Percentiles rank a stretch among this genome's conserved stretches.
Conservation (phyloP, 2,113 vertebrate genomes). For the Phyllostomus hastatus region DNA sequence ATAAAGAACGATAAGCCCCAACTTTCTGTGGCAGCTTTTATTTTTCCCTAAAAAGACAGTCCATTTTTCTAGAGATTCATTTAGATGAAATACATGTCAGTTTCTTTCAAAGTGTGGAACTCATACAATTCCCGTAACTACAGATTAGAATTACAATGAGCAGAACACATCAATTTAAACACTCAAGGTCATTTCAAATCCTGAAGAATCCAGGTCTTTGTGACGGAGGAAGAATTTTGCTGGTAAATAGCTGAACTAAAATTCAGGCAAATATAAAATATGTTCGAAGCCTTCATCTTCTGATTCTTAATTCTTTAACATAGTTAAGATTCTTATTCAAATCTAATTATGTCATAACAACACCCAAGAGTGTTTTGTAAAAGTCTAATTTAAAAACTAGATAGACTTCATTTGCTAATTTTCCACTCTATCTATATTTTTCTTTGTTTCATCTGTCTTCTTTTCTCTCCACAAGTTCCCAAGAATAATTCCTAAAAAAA, state of each 20-base stretch:
- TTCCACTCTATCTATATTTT: slow-evolving; percentile 38
- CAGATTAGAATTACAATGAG: background rate
- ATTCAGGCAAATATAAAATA: background rate
- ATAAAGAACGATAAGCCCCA: background rate
- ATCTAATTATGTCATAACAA: background rate
- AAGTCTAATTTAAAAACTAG: background rate
- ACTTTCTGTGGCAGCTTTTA: slow-evolving; percentile 47
- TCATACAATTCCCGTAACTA: background rate
- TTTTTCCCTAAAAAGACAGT: slow-evolving; percentile 43
- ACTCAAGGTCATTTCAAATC: background rate
- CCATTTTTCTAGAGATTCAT: background rate
- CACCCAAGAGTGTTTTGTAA: background rate
- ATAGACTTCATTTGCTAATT: background rate
- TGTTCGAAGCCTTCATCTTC: background rate
- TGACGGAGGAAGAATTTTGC: background rate
- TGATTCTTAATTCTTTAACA: background rate
- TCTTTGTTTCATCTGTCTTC: slow-evolving; percentile 52
- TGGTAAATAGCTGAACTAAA: background rate
- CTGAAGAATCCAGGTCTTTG: background rate
- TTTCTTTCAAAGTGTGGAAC: slow-evolving; percentile 12
- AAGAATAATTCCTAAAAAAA: slow-evolving; percentile 90
- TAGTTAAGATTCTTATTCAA: background rate
- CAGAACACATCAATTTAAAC: background rate
- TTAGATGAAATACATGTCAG: background rate
- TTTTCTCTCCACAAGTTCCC: slow-evolving; percentile 91